These are phyloP conservation scores for Hippoglossus stenolepis DNA, from an alignment of 2,113 vertebrate species.

Conservation along the genomic window DNA sequence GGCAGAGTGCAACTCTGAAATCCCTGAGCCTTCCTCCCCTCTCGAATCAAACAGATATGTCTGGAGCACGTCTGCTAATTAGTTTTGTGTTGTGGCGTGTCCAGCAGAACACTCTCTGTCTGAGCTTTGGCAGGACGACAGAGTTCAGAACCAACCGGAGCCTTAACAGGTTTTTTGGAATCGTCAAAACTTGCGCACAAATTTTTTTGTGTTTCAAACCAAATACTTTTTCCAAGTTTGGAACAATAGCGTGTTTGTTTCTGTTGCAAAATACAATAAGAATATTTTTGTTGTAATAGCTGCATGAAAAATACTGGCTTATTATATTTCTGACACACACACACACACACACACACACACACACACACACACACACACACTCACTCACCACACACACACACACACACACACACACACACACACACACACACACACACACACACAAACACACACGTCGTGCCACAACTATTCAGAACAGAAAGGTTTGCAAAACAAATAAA, in stretches of 20 bases:
- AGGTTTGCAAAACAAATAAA: constrained; percentile 46
- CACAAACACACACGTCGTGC: neutral
- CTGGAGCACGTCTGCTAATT: constrained; percentile 49
- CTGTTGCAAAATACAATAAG: constrained; percentile 12
- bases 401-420: neutral
- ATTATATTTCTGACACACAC: constrained; percentile 19
- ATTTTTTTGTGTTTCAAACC: constrained; percentile 12
- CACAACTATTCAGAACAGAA: constrained; percentile 51
- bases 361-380: no score
- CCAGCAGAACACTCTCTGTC: constrained; percentile 37
- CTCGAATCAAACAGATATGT: constrained; percentile 55
- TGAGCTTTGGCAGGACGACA: constrained; percentile 38
- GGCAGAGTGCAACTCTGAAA: constrained; percentile 36
- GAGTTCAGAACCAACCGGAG: constrained; percentile 33
- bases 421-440: neutral
- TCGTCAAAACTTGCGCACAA: constrained; percentile 23
- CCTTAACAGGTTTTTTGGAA: constrained; percentile 6
- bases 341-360: neutral
- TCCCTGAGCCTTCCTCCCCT: constrained; percentile 24
- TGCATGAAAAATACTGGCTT: neutral
- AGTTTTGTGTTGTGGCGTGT: constrained; percentile 45
- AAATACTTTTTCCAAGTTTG: constrained; percentile 25
- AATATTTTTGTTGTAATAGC: constrained; percentile 26
- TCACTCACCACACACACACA: neutral
- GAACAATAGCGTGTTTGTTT: constrained; percentile 34